Evolutionary conservation across 2,797 vertebrate species (phyloP), one percentile per base, ranked within the genome.

Genomic region (Onychomys torridus): DNA sequence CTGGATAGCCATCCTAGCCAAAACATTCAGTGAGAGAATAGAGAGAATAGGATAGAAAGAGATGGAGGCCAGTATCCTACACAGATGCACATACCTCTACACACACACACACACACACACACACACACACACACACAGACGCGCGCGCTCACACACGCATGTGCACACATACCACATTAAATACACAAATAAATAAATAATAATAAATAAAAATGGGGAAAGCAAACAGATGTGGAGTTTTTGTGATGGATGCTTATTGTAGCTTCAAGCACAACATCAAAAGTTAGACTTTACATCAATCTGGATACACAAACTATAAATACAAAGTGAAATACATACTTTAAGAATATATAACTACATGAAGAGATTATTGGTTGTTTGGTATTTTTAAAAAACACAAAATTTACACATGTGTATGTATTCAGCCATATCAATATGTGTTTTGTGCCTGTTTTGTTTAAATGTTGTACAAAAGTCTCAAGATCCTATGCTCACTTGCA

Each of bases 381-480:
- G 63, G 46, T 65, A 40, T 49, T 84, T 59, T 27, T 90, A 83
- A 95, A 94, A 94, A 90, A 12, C 17, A 86, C 71, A 7, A 96
- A 93, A 89, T 87, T 90, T n/a, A 52, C 14, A 16, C 37, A 14
- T n/a, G 73, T 34, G 5, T 63, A 1, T n/a, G 52, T 37, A 40
- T 29, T 81, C 19, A 5, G 46, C 69, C 52, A 57, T 37, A 32
- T 76, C 23, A 76, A 52, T 32, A 19, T 29, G 2, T 75, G 40
- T 8, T 76, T 73, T 13, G 73, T 75, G 75, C 27, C 34, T 10
- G 57, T 57, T 93, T 94, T 97, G 13, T 82, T 92, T 71, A 83
- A 84, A 71, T 87, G 90, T 25, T 79, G 91, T 37, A 75, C 59
- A 52, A 79, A 95, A 69, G 32, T 75, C 86, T 95, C 82, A 87